Percentiles rank a stretch among this genome's conserved stretches.
Evolutionary conservation across 2,888 invertebrate species (phyloP).

Genomic region (Noctuana brunneofusca): DNA sequence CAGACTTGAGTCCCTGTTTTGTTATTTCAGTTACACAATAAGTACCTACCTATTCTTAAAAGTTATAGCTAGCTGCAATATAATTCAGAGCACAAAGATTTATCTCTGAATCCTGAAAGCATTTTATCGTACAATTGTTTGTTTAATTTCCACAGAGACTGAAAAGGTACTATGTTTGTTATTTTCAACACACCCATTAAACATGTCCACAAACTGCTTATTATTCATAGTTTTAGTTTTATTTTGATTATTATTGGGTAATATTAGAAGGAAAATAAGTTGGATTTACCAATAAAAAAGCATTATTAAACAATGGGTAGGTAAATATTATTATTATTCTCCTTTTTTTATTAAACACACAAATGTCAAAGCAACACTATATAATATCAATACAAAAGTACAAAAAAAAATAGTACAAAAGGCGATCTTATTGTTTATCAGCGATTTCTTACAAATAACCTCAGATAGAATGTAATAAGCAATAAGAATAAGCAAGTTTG

Average conservation of each 20-base stretch:
- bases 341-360: too few relatives aligned
- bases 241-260: slow-evolving; percentile 1
- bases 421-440: too few relatives aligned
- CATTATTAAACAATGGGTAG: too few relatives aligned
- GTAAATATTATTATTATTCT: too few relatives aligned
- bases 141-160: slow-evolving; percentile 4
- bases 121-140: background rate
- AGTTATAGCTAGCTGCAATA: background rate
- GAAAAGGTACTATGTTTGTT: background rate
- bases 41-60: too few relatives aligned
- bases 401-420: too few relatives aligned
- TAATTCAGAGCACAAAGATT: background rate
- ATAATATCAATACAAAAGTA: too few relatives aligned
- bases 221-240: slow-evolving; percentile 7
- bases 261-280: background rate
- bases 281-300: background rate
- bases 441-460: too few relatives aligned
- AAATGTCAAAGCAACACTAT: too few relatives aligned
- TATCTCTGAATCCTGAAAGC: background rate
- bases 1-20: too few relatives aligned
- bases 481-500: slow-evolving; percentile 5
- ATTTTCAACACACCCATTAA: background rate
- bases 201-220: slow-evolving; percentile 8
- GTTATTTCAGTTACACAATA: too few relatives aligned
- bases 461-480: background rate